phyloP scores from a whole-genome alignment of 1,140 invertebrate genomes.

The Mylabris phalerata region DNA sequence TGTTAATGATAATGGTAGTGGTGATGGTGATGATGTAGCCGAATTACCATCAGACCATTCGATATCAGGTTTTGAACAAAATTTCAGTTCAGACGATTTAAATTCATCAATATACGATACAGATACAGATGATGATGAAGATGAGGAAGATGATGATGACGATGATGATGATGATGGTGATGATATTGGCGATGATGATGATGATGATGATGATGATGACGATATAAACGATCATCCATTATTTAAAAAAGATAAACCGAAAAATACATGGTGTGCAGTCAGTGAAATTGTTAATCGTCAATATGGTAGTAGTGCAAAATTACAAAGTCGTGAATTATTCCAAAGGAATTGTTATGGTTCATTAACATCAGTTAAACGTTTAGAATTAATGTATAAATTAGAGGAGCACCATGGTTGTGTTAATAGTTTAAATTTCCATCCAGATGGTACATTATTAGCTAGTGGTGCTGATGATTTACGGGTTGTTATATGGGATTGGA shows the following conservation, averaged over 20 bases:
- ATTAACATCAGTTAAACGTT: slow-evolving; percentile 70
- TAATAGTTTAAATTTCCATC: slow-evolving; percentile 87
- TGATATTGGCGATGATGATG: no score
- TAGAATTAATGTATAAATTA: slow-evolving; percentile 73
- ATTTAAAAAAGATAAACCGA: slow-evolving; percentile 54
- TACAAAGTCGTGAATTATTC: slow-evolving; percentile 54
- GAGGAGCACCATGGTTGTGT: slow-evolving; percentile 83
- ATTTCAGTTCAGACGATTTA: slow-evolving; percentile 30
- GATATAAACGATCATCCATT: slow-evolving; percentile 46
- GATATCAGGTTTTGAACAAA: slow-evolving; percentile 28
- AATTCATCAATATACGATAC: slow-evolving; percentile 35
- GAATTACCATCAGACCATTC: slow-evolving; percentile 5
- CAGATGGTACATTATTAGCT: slow-evolving; percentile 62
- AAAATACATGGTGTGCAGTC: slow-evolving; percentile 59
- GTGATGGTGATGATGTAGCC: slow-evolving; percentile 7
- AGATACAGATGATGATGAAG: slow-evolving; percentile 21
- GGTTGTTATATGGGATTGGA: slow-evolving; percentile 85
- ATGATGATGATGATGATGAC: slow-evolving; percentile 20
- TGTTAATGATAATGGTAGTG: neutral
- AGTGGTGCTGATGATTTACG: slow-evolving; percentile 87
- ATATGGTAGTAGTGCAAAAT: slow-evolving; percentile 44
- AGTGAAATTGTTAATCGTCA: slow-evolving; percentile 57
- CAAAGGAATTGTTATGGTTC: slow-evolving; percentile 71
- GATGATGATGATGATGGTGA: no score
- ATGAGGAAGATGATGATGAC: no score